Conservation (phyloP, 2,888 invertebrate species). For the Spodoptera exigua region DNA sequence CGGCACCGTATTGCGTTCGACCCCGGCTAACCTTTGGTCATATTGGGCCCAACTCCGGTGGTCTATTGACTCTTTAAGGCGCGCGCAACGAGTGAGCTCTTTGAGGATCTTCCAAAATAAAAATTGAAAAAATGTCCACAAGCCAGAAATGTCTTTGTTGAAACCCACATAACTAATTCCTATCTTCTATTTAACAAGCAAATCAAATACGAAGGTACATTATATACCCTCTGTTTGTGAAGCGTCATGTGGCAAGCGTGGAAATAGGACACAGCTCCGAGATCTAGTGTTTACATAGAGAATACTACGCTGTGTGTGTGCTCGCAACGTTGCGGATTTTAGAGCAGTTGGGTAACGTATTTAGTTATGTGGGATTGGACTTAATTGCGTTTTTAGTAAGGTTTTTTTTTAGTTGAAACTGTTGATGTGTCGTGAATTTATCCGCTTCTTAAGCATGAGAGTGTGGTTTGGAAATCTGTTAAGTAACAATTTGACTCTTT, state of each 20-base stretch:
- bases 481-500: too few relatives aligned
- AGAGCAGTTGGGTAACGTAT: not conserved
- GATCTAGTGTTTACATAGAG: slow-evolving; percentile 23
- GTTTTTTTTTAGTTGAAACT: not conserved
- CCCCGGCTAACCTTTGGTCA: too few relatives aligned
- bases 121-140: too few relatives aligned
- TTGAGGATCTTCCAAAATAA: too few relatives aligned
- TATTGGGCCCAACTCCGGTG: too few relatives aligned
- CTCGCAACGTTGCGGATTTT: slow-evolving; percentile 17
- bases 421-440: too few relatives aligned
- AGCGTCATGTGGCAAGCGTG: slow-evolving; percentile 53
- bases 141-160: not conserved
- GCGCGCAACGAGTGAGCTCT: too few relatives aligned
- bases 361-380: not conserved
- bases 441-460: too few relatives aligned
- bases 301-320: slow-evolving; percentile 24
- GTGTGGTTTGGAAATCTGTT: too few relatives aligned
- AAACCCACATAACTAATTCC: too few relatives aligned
- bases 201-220: slow-evolving; percentile 34
- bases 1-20: too few relatives aligned
- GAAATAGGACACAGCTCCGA: slow-evolving; percentile 41
- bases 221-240: slow-evolving; percentile 36
- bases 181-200: slow-evolving; percentile 5
- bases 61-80: too few relatives aligned
- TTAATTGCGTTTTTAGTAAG: not conserved